phyloP scores from a whole-genome alignment of 2,888 invertebrate genomes.

The Clunio marinus region DNA sequence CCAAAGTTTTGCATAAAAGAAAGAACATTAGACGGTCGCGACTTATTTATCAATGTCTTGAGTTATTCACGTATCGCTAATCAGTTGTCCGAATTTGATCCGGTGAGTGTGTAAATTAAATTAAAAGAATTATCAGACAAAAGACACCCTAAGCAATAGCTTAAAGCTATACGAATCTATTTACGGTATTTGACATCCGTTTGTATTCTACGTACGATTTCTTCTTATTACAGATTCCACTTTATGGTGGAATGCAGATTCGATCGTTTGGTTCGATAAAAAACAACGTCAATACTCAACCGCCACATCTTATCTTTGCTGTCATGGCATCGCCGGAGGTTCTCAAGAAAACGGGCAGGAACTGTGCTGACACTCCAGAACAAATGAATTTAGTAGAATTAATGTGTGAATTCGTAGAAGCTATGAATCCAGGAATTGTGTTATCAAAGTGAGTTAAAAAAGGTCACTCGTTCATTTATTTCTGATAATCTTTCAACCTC shows the following conservation, averaged over 20 bases:
- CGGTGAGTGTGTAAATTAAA: slow-evolving; percentile 50
- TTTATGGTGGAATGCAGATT: slow-evolving; percentile 27
- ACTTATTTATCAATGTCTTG: slow-evolving; percentile 63
- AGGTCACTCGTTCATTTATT: slow-evolving; percentile 1
- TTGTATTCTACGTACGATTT: not conserved
- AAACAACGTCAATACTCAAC: slow-evolving; percentile 46
- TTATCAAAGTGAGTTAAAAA: slow-evolving; percentile 53
- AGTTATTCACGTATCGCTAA: slow-evolving; percentile 70
- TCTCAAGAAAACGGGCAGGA: slow-evolving; percentile 60
- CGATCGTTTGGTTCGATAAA: slow-evolving; percentile 20
- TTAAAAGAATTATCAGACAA: too few relatives aligned
- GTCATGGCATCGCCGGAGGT: slow-evolving; percentile 71
- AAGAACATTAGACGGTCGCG: slow-evolving; percentile 53
- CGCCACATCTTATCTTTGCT: slow-evolving; percentile 63
- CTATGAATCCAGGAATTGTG: slow-evolving; percentile 64
- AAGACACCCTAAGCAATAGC: not conserved
- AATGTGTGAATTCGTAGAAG: slow-evolving; percentile 68
- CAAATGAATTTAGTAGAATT: slow-evolving; percentile 63
- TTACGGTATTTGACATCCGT: not conserved
- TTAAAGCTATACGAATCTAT: not conserved
- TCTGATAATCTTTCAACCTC: not conserved
- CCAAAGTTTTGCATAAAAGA: slow-evolving; percentile 70
- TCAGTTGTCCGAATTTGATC: slow-evolving; percentile 61
- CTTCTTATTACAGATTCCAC: not conserved
- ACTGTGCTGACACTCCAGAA: slow-evolving; percentile 61